phyloP scores from a whole-genome alignment of 1,140 invertebrate genomes.

The Heterodera schachtii region DNA sequence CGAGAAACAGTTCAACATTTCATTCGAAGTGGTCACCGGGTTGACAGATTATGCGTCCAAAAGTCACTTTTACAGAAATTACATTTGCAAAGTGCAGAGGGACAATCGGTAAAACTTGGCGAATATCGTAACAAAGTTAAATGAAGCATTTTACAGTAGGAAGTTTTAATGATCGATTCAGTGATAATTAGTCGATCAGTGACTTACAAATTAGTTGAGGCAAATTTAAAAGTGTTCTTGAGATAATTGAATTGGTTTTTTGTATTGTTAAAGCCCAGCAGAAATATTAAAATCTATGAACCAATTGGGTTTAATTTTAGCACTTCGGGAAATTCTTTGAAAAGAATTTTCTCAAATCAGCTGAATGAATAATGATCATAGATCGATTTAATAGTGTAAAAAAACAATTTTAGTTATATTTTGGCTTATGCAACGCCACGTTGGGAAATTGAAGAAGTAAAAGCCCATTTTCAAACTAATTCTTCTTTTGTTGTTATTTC shows the following conservation, averaged over 20 bases:
- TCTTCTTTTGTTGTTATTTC: too few species aligned
- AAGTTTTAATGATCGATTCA: slow-evolving; percentile 7
- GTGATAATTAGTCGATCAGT: too few species aligned
- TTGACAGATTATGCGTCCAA: slow-evolving; percentile 47
- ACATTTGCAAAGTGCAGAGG: slow-evolving; percentile 43
- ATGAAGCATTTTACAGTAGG: neutral
- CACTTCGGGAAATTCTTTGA: neutral
- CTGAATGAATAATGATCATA: too few species aligned
- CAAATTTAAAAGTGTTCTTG: too few species aligned
- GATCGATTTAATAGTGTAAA: too few species aligned
- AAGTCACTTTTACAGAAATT: slow-evolving; percentile 41
- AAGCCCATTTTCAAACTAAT: too few species aligned
- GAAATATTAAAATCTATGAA: too few species aligned
- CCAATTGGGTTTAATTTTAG: too few species aligned
- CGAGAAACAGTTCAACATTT: slow-evolving; percentile 45
- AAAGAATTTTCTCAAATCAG: neutral
- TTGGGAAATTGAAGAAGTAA: too few species aligned
- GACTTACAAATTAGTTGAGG: too few species aligned
- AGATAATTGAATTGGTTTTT: too few species aligned
- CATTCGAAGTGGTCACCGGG: slow-evolving; percentile 40
- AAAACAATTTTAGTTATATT: slow-evolving; percentile 24
- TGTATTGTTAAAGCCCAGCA: too few species aligned
- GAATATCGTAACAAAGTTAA: neutral
- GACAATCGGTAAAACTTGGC: slow-evolving; percentile 26
- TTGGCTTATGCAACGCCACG: slow-evolving; percentile 40